Evolutionary conservation across 92 coral and sea anemone species (phyloP).

Genomic region (Palythoa grandis): DNA sequence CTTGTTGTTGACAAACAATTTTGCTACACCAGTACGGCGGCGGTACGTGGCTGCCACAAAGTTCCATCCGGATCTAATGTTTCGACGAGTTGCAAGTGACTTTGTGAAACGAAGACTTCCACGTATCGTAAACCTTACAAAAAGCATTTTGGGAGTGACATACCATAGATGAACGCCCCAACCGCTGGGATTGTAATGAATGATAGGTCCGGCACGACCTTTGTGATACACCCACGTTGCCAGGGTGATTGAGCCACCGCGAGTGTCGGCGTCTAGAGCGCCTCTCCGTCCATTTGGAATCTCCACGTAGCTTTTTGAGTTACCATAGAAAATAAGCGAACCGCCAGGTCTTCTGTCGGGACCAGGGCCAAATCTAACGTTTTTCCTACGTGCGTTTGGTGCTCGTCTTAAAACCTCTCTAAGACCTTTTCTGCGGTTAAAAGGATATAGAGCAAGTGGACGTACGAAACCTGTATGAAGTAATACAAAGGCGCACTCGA

Average conservation of each 20-base stretch:
- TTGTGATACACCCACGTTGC: conserved; percentile 62
- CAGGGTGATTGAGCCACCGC: conserved; percentile 59
- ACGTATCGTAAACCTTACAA: conserved; percentile 60
- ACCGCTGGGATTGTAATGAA: conserved; percentile 63
- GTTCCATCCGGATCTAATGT: conserved; percentile 53
- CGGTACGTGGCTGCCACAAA: conserved; percentile 71
- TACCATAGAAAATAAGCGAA: conserved; percentile 73
- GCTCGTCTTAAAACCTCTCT: conserved; percentile 59
- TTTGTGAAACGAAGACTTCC: conserved; percentile 52
- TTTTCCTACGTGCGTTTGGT: conserved; percentile 68
- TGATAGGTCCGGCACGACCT: conserved; percentile 69
- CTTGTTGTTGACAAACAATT: conserved; percentile 56
- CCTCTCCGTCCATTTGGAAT: conserved; percentile 72
- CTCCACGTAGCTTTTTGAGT: conserved; percentile 71
- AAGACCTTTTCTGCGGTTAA: conserved; percentile 58
- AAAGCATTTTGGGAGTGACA: conserved; percentile 50
- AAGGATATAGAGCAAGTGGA: conserved; percentile 77
- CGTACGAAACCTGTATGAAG: conserved; percentile 35
- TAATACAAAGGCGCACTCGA: neutral
- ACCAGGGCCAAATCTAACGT: conserved; percentile 67
- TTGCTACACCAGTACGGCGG: conserved; percentile 65
- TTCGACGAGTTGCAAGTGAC: conserved; percentile 50
- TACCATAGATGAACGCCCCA: conserved; percentile 74
- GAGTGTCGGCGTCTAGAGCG: conserved; percentile 55
- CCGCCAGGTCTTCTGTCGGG: conserved; percentile 73